Base-by-base conservation (phyloP, 2,888 invertebrate species). In the Holacanthella duospinosa region DNA sequence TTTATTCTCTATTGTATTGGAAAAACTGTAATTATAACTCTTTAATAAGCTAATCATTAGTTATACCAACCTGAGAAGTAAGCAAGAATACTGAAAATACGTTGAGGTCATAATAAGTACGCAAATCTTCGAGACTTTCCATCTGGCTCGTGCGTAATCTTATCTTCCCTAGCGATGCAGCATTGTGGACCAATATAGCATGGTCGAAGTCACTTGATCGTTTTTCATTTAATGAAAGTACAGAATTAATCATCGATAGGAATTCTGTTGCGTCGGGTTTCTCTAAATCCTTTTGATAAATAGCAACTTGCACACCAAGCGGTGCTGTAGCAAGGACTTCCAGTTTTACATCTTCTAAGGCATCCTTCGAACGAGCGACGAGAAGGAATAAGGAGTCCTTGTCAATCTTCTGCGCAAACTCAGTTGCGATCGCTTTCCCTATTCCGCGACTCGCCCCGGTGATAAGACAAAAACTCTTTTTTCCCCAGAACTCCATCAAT, bases 371-470 rank as follows among this genome's bases (percentile, higher is more conserved):
- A 71, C 92, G 84, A 6, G 93, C 92, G 43, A 92, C 75, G 28
- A 94, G 79, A 12, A 93, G 77, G 75, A 92, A 78, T 27, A 85
- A 75, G 0, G 93, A 93, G 25, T 82, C 83, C 24, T 60, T 57
- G 55, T 84, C 82, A 21, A 93, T 79, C 60, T 82, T 78, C 66
- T 82, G 81, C 0, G 88, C 82, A 67, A 90, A 80, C 75, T 86
- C 85, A 60, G 86, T 78, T 1, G 91, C 87, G 64, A 94, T 82
- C 62, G 86, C 83, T 71, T 84, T 82, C 4, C 95, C 95, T 65
- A 94, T 90, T 44, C 95, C 94, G 75, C 86, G 84, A 61, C 90
- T 91, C 1, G 91, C 88, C 19, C 95, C 95, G 19, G 93, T 89
- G 43, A 94, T 78, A 55, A 93, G 66, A 24, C 3, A 24, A 24